These are phyloP conservation scores for Oncorhynchus masou DNA, from an alignment of 2,113 vertebrate species.

Conservation along the genomic window DNA sequence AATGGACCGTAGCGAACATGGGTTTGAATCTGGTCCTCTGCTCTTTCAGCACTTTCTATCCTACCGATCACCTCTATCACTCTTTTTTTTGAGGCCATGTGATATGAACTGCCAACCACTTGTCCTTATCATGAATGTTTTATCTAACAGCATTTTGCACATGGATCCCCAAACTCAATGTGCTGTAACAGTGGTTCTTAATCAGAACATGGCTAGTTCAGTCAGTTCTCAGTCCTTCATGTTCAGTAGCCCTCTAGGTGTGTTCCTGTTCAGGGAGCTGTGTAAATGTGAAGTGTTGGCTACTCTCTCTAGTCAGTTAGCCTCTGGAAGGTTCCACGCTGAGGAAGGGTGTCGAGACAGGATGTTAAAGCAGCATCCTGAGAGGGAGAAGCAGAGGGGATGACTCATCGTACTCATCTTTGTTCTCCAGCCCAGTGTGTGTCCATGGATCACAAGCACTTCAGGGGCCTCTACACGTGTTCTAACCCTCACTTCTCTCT, in stretches of 20 bases:
- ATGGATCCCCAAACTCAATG: too few relatives aligned
- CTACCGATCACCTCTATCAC: too few relatives aligned
- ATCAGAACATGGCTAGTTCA: neutral
- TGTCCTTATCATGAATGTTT: too few relatives aligned
- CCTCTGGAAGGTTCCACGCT: slow-evolving; percentile 1
- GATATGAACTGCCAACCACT: too few relatives aligned
- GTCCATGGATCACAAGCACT: slow-evolving; percentile 60
- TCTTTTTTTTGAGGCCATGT: too few relatives aligned
- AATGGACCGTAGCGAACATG: too few relatives aligned
- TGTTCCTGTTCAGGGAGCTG: too few relatives aligned
- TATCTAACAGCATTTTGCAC: too few relatives aligned
- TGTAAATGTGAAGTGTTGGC: neutral
- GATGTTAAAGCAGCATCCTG: slow-evolving; percentile 3
- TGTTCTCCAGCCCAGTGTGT: slow-evolving; percentile 47
- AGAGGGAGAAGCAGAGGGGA: slow-evolving; percentile 47
- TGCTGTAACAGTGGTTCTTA: neutral
- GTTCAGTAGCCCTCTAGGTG: too few relatives aligned
- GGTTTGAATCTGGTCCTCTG: too few relatives aligned
- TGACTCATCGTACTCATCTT: slow-evolving; percentile 62
- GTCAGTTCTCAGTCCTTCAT: too few relatives aligned
- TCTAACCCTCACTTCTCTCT: slow-evolving; percentile 25
- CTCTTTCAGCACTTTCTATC: too few relatives aligned
- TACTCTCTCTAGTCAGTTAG: neutral
- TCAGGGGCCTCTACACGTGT: slow-evolving; percentile 35
- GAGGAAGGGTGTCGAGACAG: neutral